Percentiles rank a stretch among this genome's conserved stretches.
Evolutionary conservation across 2,888 invertebrate genomes (phyloP).

Genomic region (Anthophora plumipes): DNA sequence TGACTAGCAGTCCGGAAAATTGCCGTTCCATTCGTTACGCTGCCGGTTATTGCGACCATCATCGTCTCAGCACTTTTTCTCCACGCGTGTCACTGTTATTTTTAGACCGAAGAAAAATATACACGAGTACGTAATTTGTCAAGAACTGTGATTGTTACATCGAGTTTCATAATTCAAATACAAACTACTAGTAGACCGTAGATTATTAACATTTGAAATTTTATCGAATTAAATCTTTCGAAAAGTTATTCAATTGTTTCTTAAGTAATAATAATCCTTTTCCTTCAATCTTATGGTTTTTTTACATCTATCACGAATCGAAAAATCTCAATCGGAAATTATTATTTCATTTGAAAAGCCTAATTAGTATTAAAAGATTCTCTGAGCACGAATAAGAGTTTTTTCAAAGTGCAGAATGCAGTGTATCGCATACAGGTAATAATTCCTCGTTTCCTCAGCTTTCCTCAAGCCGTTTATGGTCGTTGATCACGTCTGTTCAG

Average conservation of each 20-base stretch:
- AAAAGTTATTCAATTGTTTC: too few species aligned
- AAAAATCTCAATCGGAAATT: too few species aligned
- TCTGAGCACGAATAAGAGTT: neutral
- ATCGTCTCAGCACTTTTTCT: conserved; percentile 10
- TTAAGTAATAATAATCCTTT: too few species aligned
- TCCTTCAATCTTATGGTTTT: too few species aligned
- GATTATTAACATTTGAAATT: too few species aligned
- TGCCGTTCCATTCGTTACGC: conserved; percentile 44
- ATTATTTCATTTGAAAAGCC: neutral
- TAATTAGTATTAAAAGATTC: neutral
- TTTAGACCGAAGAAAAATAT: conserved; percentile 32
- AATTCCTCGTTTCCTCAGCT: neutral
- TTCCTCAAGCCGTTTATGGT: conserved; percentile 15
- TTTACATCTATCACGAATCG: neutral
- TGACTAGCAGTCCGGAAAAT: conserved; percentile 64
- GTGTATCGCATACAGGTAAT: neutral
- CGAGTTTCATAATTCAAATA: neutral
- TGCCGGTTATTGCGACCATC: conserved; percentile 28
- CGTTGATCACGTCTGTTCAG: conserved; percentile 6
- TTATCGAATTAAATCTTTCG: too few species aligned
- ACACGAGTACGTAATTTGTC: neutral
- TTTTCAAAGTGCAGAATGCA: too few species aligned
- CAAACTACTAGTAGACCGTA: too few species aligned
- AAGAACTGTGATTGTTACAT: neutral
- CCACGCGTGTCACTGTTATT: conserved; percentile 40